phyloP scores from a whole-genome alignment of 1,140 invertebrate species.

The Nixonia krombeini region DNA sequence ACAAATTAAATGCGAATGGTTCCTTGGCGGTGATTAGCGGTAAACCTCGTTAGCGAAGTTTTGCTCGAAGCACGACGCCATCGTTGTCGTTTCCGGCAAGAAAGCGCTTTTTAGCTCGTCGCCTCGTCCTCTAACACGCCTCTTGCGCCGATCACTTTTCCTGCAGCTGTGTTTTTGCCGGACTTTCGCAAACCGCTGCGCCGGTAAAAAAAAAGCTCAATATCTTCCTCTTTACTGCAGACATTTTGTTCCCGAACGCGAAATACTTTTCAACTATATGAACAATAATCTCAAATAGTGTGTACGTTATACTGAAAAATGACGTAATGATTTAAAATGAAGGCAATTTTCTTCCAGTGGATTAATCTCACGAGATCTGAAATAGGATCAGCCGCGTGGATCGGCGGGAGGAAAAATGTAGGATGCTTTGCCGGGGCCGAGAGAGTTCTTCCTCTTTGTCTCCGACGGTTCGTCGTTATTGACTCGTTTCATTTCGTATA shows the following conservation, averaged over 20 bases:
- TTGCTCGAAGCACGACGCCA: constrained; percentile 18
- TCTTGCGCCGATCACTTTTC: constrained; percentile 1
- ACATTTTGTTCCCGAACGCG: too few species aligned
- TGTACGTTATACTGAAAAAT: too few species aligned
- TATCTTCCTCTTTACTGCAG: too few species aligned
- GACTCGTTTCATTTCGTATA: constrained; percentile 54
- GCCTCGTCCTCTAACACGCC: neutral
- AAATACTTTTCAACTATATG: too few species aligned
- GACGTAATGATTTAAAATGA: neutral
- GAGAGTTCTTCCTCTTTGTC: constrained; percentile 30
- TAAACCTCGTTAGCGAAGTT: constrained; percentile 65
- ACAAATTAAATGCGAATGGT: constrained; percentile 67
- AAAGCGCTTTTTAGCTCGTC: constrained; percentile 11
- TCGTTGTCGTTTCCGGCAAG: constrained; percentile 1
- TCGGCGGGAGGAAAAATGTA: constrained; percentile 33
- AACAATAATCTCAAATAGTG: too few species aligned
- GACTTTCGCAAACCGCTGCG: constrained; percentile 3
- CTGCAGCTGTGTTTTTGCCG: neutral
- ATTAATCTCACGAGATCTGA: constrained; percentile 39
- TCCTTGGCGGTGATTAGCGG: constrained; percentile 64
- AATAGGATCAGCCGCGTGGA: constrained; percentile 48
- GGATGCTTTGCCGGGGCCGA: constrained; percentile 23
- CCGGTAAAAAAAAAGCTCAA: too few species aligned
- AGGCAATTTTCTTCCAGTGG: neutral
- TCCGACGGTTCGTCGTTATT: constrained; percentile 56